A percentile compares a stretch with the other conserved stretches of the same genome.
Evolutionary conservation across 2,113 vertebrate species (phyloP).

Genomic region (Calcarius ornatus): DNA sequence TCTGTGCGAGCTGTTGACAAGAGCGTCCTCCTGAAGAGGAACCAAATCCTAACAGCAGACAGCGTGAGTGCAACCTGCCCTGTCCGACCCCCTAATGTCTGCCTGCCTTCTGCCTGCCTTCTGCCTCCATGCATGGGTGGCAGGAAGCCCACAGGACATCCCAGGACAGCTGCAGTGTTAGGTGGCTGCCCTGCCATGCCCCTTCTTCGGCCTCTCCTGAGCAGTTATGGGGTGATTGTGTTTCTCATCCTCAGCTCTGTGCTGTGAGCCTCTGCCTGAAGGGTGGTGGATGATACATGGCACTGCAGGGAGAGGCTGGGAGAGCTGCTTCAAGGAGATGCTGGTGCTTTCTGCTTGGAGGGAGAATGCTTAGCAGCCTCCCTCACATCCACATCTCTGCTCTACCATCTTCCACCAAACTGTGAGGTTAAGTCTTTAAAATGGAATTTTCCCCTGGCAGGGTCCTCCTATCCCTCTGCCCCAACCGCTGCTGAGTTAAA

Average conservation of each 20-base stretch:
- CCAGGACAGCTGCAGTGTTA: not conserved
- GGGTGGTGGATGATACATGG: too few relatives aligned
- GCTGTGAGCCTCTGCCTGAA: not conserved
- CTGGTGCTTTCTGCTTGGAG: not conserved
- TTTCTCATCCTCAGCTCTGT: not conserved
- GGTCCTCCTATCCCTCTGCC: not conserved
- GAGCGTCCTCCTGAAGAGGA: not conserved
- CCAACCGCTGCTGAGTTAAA: not conserved
- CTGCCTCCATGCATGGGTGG: not conserved
- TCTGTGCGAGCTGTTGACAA: conserved; percentile 60
- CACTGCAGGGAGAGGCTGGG: not conserved
- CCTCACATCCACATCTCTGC: not conserved
- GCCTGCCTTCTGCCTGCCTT: not conserved
- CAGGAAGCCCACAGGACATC: not conserved
- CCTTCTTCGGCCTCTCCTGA: not conserved
- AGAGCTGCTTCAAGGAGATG: not conserved
- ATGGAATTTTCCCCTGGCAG: not conserved
- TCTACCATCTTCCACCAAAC: not conserved
- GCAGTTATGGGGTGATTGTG: not conserved
- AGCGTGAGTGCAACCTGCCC: not conserved
- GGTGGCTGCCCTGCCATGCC: not conserved
- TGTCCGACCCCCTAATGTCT: not conserved
- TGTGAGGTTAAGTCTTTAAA: not conserved
- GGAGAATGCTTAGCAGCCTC: not conserved
- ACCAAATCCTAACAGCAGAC: not conserved